phyloP scores from a whole-genome alignment of 2,113 vertebrate species.

The Apteryx owenii region DNA sequence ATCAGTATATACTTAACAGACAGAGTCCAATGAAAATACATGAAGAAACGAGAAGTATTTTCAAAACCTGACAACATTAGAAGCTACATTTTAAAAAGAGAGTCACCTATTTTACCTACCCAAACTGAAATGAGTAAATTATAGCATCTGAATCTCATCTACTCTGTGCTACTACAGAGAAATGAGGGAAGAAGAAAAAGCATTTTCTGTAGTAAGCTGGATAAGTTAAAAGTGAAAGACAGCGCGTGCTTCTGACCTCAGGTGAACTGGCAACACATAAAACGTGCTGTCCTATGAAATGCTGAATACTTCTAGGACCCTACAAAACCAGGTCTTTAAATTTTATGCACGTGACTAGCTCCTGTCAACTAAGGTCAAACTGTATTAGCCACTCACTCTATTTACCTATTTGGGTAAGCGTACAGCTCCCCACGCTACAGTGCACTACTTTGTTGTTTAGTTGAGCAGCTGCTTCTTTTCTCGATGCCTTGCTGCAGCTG shows the following conservation, averaged over 20 bases:
- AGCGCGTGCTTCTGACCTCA: not conserved
- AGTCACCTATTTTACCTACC: not conserved
- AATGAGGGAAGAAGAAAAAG: not conserved
- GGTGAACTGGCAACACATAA: not conserved
- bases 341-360: not conserved
- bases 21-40: not conserved
- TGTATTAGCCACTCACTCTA: not conserved
- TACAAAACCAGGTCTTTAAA: not conserved
- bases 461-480: not conserved
- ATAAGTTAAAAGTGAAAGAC: not conserved
- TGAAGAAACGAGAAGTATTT: not conserved
- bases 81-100: not conserved
- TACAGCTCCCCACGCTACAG: rapidly evolving
- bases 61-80: not conserved
- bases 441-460: not conserved
- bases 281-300: not conserved
- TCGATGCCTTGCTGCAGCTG: not conserved
- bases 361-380: not conserved
- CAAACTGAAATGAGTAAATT: not conserved
- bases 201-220: not conserved
- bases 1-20: not conserved
- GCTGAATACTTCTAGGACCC: not conserved
- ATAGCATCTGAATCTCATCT: not conserved
- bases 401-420: not conserved
- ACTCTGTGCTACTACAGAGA: not conserved